Evolutionary conservation across 2,113 vertebrate species (phyloP).

Genomic region (Petaurus breviceps): DNA sequence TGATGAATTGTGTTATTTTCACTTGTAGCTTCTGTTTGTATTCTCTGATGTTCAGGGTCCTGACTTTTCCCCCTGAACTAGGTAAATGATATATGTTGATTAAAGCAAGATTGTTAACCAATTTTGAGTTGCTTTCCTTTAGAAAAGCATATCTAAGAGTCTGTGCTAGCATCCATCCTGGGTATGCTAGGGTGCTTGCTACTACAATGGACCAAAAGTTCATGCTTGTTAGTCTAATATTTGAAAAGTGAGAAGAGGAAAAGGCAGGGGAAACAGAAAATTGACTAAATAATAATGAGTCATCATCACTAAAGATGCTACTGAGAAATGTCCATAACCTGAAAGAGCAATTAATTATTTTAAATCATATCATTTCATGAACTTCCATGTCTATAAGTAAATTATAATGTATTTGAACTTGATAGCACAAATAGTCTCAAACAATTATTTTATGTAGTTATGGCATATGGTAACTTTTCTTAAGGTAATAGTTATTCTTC

Average conservation of each 20-base stretch:
- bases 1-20: no score
- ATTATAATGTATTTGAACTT: neutral
- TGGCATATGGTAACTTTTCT: neutral
- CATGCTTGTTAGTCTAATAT: neutral
- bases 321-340: neutral
- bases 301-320: neutral
- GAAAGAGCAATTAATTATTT: neutral
- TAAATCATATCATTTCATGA: neutral
- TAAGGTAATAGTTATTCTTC: neutral
- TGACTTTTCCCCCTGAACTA: no score
- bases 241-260: neutral
- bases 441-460: neutral
- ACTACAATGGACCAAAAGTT: no score
- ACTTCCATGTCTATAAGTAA: neutral
- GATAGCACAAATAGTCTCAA: neutral
- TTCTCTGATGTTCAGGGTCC: no score
- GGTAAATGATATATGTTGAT: no score
- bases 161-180: no score
- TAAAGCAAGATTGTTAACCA: no score
- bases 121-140: no score
- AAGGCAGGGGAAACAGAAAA: neutral
- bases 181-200: no score
- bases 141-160: no score
- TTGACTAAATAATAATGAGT: neutral
- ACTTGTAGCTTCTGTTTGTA: no score